These are phyloP conservation scores for Orthosia gracilis DNA, from an alignment of 2,888 invertebrate species.

Conservation along the genomic window DNA sequence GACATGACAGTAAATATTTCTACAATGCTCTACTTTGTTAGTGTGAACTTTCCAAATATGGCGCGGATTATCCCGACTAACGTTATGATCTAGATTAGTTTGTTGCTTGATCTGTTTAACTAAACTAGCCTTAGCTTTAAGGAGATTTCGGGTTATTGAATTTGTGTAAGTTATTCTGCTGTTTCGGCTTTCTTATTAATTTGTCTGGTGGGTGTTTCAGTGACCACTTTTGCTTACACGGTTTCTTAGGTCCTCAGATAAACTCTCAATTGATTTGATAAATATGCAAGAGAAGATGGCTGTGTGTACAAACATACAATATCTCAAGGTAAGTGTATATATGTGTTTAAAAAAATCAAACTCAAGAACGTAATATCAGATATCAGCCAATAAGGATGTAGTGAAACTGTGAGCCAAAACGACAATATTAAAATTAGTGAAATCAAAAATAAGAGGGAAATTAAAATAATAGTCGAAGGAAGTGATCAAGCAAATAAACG, in stretches of 20 bases:
- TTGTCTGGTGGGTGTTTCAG: neutral
- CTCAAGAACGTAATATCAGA: neutral
- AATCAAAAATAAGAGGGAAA: constrained; percentile 6
- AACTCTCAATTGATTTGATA: neutral
- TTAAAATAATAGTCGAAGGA: neutral
- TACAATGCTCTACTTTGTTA: constrained; percentile 40
- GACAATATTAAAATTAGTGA: neutral
- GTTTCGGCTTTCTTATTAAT: neutral
- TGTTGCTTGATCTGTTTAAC: constrained; percentile 7
- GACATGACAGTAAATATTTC: constrained; percentile 47
- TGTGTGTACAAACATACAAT: neutral
- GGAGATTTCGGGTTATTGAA: constrained; percentile 12
- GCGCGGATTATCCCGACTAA: constrained; percentile 39
- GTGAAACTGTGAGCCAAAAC: neutral
- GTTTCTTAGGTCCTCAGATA: neutral
- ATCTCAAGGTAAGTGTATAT: neutral
- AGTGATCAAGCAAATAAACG: constrained; percentile 14
- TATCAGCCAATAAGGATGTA: neutral
- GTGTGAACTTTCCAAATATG: constrained; percentile 51
- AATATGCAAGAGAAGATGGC: too few species aligned
- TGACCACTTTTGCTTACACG: neutral
- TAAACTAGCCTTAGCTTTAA: neutral
- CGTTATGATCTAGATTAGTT: constrained; percentile 20
- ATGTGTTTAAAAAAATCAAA: neutral
- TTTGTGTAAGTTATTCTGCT: neutral